These are phyloP conservation scores for Drosophila antonietae DNA, from an alignment of 2,888 invertebrate genomes.

Conservation along the genomic window DNA sequence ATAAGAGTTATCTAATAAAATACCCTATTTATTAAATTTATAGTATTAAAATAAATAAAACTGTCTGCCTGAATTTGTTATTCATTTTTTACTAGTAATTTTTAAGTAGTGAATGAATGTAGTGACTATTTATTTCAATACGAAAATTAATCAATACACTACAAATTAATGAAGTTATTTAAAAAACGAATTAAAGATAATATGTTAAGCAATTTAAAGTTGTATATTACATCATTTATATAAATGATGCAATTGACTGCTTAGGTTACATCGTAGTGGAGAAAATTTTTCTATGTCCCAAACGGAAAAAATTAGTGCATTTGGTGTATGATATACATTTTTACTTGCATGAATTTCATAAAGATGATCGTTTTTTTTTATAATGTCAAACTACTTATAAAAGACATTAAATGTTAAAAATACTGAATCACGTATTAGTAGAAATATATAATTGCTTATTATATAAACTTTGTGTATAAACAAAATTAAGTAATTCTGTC, in stretches of 20 bases:
- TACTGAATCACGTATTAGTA: slow-evolving; percentile 78
- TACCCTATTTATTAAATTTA: background rate
- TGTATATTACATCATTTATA: background rate
- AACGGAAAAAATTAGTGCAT: slow-evolving; percentile 47
- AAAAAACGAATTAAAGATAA: background rate
- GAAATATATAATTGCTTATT: slow-evolving; percentile 65
- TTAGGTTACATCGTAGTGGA: slow-evolving; percentile 20
- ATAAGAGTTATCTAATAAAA: background rate
- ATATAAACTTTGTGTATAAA: slow-evolving; percentile 53
- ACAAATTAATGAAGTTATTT: background rate
- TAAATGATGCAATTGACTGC: background rate
- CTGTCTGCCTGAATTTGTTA: background rate
- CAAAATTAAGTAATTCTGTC: slow-evolving; percentile 78
- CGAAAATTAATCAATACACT: background rate
- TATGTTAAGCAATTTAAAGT: background rate
- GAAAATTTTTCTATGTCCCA: slow-evolving; percentile 3
- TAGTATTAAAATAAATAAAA: background rate
- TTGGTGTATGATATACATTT: slow-evolving; percentile 46
- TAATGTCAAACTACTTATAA: slow-evolving; percentile 56
- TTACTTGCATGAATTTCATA: slow-evolving; percentile 20
- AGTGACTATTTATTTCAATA: background rate
- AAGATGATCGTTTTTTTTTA: slow-evolving; percentile 22
- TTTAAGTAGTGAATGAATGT: background rate
- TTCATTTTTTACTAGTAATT: background rate
- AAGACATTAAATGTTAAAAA: slow-evolving; percentile 76